Percentiles rank a stretch among this genome's conserved stretches.
Conservation (phyloP, 2,113 vertebrate species). For the Balaenoptera acutorostrata region DNA sequence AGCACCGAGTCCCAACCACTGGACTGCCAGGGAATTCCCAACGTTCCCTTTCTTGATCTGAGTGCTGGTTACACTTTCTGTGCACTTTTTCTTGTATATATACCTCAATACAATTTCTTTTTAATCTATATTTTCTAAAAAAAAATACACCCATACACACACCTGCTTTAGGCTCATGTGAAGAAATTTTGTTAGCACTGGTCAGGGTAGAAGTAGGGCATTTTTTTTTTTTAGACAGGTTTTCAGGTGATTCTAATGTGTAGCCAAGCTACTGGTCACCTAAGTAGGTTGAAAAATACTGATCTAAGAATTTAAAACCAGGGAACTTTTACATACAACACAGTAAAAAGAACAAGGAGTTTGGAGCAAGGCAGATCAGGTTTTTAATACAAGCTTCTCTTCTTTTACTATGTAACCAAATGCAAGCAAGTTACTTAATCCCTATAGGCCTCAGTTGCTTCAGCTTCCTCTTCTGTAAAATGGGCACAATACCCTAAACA, state of each 20-base stretch:
- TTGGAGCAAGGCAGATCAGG: neutral
- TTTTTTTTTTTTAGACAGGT: slow-evolving; percentile 8
- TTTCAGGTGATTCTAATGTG: neutral
- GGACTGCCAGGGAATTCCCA: no score
- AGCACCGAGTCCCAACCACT: neutral
- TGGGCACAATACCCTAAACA: neutral
- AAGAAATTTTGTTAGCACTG: neutral
- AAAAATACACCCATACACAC: neutral
- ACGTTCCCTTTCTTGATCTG: neutral
- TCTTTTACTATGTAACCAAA: neutral
- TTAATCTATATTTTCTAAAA: neutral
- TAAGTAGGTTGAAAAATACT: neutral
- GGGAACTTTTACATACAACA: neutral
- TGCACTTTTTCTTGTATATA: neutral
- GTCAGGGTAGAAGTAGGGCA: neutral
- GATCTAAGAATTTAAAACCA: slow-evolving; percentile 29
- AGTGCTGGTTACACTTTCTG: neutral
- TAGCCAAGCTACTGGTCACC: neutral
- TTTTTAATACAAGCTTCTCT: neutral
- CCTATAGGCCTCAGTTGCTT: neutral
- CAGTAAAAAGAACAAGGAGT: neutral
- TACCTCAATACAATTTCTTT: neutral
- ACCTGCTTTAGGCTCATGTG: neutral
- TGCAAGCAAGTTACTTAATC: neutral
- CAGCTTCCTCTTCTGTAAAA: slow-evolving; percentile 11